Percentiles rank a stretch among this genome's conserved stretches.
Conservation (phyloP, 2,797 vertebrate genomes). For the Mormyrops attenuatus region DNA sequence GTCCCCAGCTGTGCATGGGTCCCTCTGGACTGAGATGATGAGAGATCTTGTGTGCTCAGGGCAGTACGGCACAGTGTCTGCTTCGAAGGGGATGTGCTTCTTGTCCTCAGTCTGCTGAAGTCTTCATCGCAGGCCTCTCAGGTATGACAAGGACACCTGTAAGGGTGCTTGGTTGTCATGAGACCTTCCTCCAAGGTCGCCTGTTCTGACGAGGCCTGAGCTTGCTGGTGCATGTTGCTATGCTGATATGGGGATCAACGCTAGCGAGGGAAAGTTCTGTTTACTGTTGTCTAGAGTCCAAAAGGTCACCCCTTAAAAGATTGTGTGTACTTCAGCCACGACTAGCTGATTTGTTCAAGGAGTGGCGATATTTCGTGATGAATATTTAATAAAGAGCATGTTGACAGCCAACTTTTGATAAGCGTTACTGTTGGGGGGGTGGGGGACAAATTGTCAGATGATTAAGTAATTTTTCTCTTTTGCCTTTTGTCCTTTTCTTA, state of each 20-base stretch:
- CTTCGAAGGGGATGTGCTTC: background rate
- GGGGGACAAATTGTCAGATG: background rate
- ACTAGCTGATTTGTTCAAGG: slow-evolving; percentile 3
- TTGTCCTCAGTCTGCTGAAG: slow-evolving; percentile 37
- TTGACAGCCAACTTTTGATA: background rate
- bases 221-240: slow-evolving; percentile 44
- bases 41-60: slow-evolving; percentile 33
- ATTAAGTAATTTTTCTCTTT: background rate
- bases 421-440: background rate
- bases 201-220: background rate
- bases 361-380: slow-evolving; percentile 31
- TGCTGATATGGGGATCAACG: slow-evolving; percentile 28
- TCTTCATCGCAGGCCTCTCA: slow-evolving; percentile 41
- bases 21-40: slow-evolving; percentile 60
- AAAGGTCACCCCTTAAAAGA: slow-evolving; percentile 43
- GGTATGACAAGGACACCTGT: slow-evolving; percentile 43
- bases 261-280: slow-evolving; percentile 20
- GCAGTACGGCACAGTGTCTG: slow-evolving; percentile 26
- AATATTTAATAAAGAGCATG: slow-evolving; percentile 27
- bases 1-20: slow-evolving; percentile 61
- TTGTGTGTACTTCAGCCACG: slow-evolving; percentile 32
- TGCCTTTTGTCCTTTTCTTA: slow-evolving; percentile 13
- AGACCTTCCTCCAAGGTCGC: background rate
- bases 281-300: slow-evolving; percentile 34
- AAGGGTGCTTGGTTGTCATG: slow-evolving; percentile 1